Percentiles rank a stretch among this genome's conserved stretches.
phyloP scores from a whole-genome alignment of 2,888 invertebrate species.

The Stenchaetothrips biformis region DNA sequence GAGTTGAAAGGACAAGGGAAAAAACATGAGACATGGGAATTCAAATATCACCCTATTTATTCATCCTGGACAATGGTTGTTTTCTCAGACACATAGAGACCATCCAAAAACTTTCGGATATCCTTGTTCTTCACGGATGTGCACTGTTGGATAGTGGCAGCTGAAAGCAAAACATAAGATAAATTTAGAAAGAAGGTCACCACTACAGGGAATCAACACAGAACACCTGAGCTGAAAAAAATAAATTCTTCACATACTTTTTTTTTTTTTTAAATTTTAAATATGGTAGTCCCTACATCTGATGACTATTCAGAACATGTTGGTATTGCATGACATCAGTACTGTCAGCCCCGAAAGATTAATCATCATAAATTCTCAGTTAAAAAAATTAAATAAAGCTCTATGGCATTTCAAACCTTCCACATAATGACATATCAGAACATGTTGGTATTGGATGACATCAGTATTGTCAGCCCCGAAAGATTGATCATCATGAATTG shows the following conservation, averaged over 20 bases:
- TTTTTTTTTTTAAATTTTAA: too few relatives aligned
- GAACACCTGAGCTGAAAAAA: not conserved
- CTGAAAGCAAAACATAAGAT: slow-evolving; percentile 49
- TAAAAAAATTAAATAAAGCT: too few relatives aligned
- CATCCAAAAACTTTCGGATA: slow-evolving; percentile 99
- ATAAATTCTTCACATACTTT: too few relatives aligned
- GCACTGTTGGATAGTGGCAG: slow-evolving; percentile 97
- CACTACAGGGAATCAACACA: not conserved
- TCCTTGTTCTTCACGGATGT: slow-evolving; percentile 99
- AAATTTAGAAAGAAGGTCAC: slow-evolving; percentile 25
- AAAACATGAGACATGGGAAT: not conserved
- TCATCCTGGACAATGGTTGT: slow-evolving; percentile 84
- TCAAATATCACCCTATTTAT: slow-evolving; percentile 42
- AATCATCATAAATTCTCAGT: too few relatives aligned
- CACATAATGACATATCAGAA: not conserved
- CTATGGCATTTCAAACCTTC: too few relatives aligned
- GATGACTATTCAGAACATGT: not conserved
- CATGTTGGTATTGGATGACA: not conserved
- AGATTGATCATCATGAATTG: not conserved
- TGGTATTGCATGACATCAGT: not conserved
- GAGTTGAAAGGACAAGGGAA: not conserved
- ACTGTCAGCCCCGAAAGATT: too few relatives aligned
- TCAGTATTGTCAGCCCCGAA: not conserved
- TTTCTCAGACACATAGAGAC: slow-evolving; percentile 98
- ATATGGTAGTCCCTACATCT: not conserved